Evolutionary conservation across 2,113 vertebrate species (phyloP).

Genomic region (Cavia aperea): DNA sequence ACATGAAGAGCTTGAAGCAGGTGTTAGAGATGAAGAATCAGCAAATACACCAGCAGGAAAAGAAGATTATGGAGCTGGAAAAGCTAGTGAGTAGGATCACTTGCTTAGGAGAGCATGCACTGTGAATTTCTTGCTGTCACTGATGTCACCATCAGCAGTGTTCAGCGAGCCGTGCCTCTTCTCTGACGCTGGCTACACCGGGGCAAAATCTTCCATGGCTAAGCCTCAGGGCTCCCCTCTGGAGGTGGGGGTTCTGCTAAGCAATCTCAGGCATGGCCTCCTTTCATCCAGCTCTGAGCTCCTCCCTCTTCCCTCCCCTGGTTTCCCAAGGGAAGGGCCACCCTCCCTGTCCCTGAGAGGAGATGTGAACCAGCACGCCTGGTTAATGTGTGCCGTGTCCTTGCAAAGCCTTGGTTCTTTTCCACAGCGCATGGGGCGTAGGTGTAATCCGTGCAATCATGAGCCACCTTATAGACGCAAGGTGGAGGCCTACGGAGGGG

Average conservation of each 20-base stretch:
- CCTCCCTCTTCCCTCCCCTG: background rate
- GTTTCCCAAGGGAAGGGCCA: background rate
- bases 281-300: background rate
- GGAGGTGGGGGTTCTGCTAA: background rate
- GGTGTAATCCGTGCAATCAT: background rate
- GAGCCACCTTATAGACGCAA: background rate
- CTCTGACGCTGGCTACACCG: background rate
- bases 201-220: background rate
- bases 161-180: fast-evolving
- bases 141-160: fast-evolving
- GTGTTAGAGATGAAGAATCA: constrained; percentile 97
- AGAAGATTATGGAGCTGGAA: constrained; percentile 93
- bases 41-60: constrained; percentile 94
- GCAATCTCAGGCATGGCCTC: background rate
- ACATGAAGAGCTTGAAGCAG: constrained; percentile 92
- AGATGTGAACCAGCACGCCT: fast-evolving
- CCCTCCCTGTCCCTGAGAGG: background rate
- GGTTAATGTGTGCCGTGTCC: too few species aligned
- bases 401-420: background rate
- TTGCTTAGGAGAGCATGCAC: fast-evolving
- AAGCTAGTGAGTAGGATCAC: constrained; percentile 84
- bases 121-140: fast-evolving
- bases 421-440: fast-evolving
- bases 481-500: too few species aligned
- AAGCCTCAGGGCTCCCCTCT: background rate